A percentile compares a stretch with the other conserved stretches of the same genome.
Conservation (phyloP, 2,888 invertebrate species). For the Drosophila falleni region DNA sequence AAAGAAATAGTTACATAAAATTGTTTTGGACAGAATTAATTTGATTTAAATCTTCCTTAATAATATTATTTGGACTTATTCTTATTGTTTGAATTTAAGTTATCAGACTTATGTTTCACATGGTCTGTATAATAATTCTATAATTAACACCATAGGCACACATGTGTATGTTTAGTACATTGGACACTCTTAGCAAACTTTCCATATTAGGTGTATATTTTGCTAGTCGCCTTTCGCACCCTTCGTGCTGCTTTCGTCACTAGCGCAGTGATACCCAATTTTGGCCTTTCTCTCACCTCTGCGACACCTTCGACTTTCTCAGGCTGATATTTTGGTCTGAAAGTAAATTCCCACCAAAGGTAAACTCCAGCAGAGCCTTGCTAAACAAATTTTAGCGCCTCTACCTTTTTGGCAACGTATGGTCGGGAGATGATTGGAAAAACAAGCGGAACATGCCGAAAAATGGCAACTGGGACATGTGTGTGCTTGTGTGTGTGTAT, state of each 20-base stretch:
- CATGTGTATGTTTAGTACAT: background rate
- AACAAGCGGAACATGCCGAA: constrained; percentile 51
- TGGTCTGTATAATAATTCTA: constrained; percentile 2
- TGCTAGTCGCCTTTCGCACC: too few relatives aligned
- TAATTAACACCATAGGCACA: constrained; percentile 10
- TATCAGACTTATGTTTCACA: background rate
- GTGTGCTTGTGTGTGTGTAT: constrained; percentile 25
- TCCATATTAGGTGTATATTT: too few relatives aligned
- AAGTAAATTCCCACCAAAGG: constrained; percentile 29
- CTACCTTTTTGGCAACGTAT: constrained; percentile 58
- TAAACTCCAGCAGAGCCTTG: constrained; percentile 54
- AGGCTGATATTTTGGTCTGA: constrained; percentile 11
- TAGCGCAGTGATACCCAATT: background rate
- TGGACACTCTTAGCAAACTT: too few relatives aligned
- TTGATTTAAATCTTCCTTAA: too few relatives aligned
- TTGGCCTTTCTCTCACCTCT: constrained; percentile 39
- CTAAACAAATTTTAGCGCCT: constrained; percentile 71
- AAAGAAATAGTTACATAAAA: too few relatives aligned
- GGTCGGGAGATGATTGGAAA: constrained; percentile 54
- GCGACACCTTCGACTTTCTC: constrained; percentile 67
- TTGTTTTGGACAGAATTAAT: too few relatives aligned
- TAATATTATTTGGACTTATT: too few relatives aligned
- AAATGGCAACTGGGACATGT: constrained; percentile 34
- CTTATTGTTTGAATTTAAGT: too few relatives aligned
- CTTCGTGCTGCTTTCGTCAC: too few relatives aligned